These are phyloP conservation scores for Babyrousa celebensis DNA, from an alignment of 2,797 vertebrate genomes.

Conservation along the genomic window DNA sequence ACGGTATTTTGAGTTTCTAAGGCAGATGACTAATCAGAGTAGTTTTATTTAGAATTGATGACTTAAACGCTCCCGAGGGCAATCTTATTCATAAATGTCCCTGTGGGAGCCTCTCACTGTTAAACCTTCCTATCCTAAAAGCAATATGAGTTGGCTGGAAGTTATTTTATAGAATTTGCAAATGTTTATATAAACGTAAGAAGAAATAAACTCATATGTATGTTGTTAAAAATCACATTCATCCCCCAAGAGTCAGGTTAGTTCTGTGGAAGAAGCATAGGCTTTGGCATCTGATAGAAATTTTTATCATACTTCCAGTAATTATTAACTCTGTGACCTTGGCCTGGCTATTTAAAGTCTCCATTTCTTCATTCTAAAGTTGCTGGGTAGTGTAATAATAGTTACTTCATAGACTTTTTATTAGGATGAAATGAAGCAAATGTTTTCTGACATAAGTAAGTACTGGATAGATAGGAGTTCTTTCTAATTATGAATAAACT, in stretches of 20 bases:
- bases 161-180: conserved; percentile 31
- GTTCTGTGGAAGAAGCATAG: neutral
- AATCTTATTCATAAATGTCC: neutral
- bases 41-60: conserved; percentile 9
- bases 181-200: neutral
- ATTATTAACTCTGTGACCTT: neutral
- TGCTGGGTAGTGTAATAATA: neutral
- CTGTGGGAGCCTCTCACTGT: neutral
- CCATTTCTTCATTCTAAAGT: conserved; percentile 12
- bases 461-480: neutral
- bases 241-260: neutral
- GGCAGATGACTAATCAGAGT: neutral
- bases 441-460: conserved; percentile 46
- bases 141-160: neutral
- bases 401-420: neutral
- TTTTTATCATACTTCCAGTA: neutral
- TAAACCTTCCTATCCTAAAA: neutral
- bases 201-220: neutral
- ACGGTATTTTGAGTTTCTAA: neutral
- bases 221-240: neutral
- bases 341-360: neutral
- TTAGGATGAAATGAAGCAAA: neutral
- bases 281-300: neutral
- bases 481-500: conserved; percentile 22
- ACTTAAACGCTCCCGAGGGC: neutral